Percentiles rank a stretch among this genome's conserved stretches.
Evolutionary conservation across 2,888 invertebrate species (phyloP).

Genomic region (Crematogaster levior): DNA sequence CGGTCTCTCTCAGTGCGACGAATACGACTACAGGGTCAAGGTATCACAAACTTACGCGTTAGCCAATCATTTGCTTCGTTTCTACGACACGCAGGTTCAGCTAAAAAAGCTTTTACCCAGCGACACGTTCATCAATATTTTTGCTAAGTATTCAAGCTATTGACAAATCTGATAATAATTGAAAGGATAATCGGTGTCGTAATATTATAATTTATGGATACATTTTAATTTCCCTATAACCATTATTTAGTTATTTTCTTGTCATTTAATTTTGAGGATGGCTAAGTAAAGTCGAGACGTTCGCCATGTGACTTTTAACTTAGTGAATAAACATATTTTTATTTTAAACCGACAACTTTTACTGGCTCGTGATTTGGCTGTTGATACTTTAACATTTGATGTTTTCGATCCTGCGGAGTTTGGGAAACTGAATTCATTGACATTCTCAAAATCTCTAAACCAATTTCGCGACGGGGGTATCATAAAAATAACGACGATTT

Average conservation of each 20-base stretch:
- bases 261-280: too few relatives aligned
- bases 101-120: background rate
- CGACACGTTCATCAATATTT: background rate
- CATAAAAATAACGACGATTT: slow-evolving; percentile 58
- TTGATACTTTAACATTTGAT: background rate
- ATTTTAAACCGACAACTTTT: too few relatives aligned
- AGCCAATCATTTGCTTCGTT: background rate
- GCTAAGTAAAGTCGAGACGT: too few relatives aligned
- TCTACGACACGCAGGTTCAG: background rate
- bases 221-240: too few relatives aligned
- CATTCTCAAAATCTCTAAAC: background rate
- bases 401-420: background rate
- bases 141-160: background rate
- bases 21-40: slow-evolving; percentile 70
- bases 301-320: too few relatives aligned
- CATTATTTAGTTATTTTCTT: too few relatives aligned
- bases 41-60: slow-evolving; percentile 49
- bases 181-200: too few relatives aligned
- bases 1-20: slow-evolving; percentile 59
- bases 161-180: too few relatives aligned
- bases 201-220: too few relatives aligned
- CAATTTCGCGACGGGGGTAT: background rate
- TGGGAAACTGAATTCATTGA: background rate
- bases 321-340: too few relatives aligned
- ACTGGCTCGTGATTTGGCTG: too few relatives aligned